phyloP scores from a whole-genome alignment of 2,113 vertebrate species.

The Bungarus multicinctus region DNA sequence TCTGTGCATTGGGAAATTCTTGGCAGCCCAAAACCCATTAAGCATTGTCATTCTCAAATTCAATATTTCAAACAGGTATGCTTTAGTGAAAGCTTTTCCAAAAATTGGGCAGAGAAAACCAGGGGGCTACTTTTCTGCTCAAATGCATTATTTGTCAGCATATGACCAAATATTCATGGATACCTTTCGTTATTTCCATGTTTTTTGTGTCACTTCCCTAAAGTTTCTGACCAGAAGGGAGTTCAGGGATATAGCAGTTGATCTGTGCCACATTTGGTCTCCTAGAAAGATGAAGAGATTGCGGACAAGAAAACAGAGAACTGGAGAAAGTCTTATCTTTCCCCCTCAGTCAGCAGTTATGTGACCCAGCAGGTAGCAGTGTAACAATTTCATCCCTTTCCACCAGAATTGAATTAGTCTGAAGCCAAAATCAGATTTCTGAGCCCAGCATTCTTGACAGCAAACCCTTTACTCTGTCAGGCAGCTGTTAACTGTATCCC shows the following conservation, averaged over 20 bases:
- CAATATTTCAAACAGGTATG: neutral
- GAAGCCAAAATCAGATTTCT: constrained; percentile 73
- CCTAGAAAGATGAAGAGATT: rapidly evolving
- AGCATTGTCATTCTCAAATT: neutral
- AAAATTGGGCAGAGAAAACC: neutral
- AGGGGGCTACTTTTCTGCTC: neutral
- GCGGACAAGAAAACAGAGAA: rapidly evolving
- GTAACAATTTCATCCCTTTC: constrained; percentile 72
- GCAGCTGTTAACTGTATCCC: constrained; percentile 70
- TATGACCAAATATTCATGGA: neutral
- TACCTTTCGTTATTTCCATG: neutral
- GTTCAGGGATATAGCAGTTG: neutral
- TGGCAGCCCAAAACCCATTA: neutral
- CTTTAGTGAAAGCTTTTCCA: neutral
- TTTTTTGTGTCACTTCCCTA: neutral
- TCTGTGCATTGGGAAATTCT: neutral
- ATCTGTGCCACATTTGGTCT: neutral
- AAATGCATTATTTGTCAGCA: neutral
- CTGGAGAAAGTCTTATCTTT: neutral
- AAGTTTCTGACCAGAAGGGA: neutral
- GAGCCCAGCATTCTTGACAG: constrained; percentile 63
- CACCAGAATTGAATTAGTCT: constrained; percentile 68
- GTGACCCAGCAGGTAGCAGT: constrained; percentile 56
- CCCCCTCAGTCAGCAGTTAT: constrained; percentile 35
- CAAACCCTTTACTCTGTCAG: constrained; percentile 69